Conservation (phyloP, 1,140 invertebrate species). For the Globodera ellingtonae region DNA sequence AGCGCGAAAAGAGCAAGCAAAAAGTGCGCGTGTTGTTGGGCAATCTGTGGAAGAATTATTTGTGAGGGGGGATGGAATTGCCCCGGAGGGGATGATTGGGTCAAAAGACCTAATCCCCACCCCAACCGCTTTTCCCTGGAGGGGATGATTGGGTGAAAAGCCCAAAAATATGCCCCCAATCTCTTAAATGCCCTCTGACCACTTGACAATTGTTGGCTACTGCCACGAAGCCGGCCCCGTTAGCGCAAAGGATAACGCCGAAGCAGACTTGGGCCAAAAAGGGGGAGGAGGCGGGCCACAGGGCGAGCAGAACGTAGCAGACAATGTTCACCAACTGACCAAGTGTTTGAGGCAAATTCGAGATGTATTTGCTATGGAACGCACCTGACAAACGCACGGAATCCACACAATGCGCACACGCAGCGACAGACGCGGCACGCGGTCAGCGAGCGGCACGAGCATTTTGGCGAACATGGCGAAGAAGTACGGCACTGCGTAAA, state of each 20-base stretch:
- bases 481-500: slow-evolving; percentile 8
- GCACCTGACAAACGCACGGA: slow-evolving; percentile 18
- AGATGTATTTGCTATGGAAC: no score
- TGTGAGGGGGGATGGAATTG: neutral
- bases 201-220: slow-evolving; percentile 23
- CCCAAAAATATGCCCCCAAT: no score
- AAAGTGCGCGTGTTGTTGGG: slow-evolving; percentile 27
- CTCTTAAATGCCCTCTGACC: neutral
- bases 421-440: slow-evolving; percentile 6
- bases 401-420: slow-evolving; percentile 18
- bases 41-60: neutral
- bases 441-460: slow-evolving; percentile 14
- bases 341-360: neutral
- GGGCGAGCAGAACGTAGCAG: slow-evolving; percentile 15
- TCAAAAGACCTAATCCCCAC: no score
- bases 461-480: slow-evolving; percentile 23
- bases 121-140: no score
- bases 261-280: slow-evolving; percentile 22
- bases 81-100: no score
- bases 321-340: slow-evolving; percentile 20
- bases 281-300: neutral
- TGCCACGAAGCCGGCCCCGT: slow-evolving; percentile 27
- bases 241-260: slow-evolving; percentile 16
- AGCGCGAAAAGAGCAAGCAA: slow-evolving; percentile 16
- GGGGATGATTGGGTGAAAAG: no score